These are phyloP conservation scores for Apodemus agrarius DNA, from an alignment of 2,797 vertebrate species.

Conservation along the genomic window DNA sequence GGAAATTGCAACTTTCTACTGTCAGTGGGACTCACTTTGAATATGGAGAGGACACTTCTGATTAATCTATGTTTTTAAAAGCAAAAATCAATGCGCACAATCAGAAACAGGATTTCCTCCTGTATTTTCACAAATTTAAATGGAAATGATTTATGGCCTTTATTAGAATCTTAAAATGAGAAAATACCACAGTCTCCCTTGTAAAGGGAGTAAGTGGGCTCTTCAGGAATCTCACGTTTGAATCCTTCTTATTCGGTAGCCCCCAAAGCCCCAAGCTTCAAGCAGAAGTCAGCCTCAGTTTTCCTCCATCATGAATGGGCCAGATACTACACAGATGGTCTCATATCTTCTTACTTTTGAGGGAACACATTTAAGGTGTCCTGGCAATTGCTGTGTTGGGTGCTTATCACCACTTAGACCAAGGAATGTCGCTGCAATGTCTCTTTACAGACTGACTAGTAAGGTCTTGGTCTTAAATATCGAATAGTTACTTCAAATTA, in stretches of 20 bases:
- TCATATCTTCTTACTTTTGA: background rate
- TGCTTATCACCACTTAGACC: background rate
- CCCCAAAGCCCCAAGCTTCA: background rate
- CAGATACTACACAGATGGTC: accelerated
- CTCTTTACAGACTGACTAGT: background rate
- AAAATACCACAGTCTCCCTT: background rate
- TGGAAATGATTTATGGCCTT: background rate
- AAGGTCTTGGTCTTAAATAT: background rate
- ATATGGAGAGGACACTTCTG: background rate
- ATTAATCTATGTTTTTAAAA: background rate
- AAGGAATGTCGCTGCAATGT: background rate
- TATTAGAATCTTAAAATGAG: background rate
- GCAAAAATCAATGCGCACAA: background rate
- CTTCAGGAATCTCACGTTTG: background rate
- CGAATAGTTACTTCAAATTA: background rate
- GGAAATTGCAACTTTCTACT: background rate
- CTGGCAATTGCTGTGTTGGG: background rate
- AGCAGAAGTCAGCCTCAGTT: background rate
- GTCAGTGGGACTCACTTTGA: background rate
- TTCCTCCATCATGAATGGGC: background rate
- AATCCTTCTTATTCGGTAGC: background rate
- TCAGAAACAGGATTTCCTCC: background rate
- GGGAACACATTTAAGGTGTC: background rate
- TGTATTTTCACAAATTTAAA: background rate
- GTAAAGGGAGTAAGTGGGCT: background rate